A percentile compares a stretch with the other conserved stretches of the same genome.
Conservation (phyloP, 2,888 invertebrate genomes). For the Himalopsyche tibetana region DNA sequence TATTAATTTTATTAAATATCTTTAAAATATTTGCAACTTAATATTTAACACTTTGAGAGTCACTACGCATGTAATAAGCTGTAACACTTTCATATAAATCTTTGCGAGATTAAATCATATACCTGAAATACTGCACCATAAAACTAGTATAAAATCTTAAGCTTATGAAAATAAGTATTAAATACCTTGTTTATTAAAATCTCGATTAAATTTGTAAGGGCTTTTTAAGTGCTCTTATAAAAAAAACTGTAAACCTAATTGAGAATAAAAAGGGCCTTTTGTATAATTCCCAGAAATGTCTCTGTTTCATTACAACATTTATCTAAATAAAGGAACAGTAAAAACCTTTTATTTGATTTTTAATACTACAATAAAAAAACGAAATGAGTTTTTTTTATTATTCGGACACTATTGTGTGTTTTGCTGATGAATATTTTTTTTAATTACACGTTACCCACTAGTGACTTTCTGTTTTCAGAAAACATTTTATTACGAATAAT, state of each 20-base stretch:
- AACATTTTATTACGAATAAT: no score
- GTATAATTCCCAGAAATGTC: slow-evolving; percentile 34
- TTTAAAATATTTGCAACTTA: no score
- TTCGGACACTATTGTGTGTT: slow-evolving; percentile 10
- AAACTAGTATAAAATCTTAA: neutral
- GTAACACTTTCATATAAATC: slow-evolving; percentile 10
- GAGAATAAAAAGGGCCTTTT: slow-evolving; percentile 17
- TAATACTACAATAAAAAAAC: slow-evolving; percentile 18
- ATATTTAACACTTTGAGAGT: no score
- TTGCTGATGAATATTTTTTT: neutral
- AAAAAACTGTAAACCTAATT: slow-evolving; percentile 27
- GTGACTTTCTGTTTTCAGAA: neutral
- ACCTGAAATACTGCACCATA: neutral
- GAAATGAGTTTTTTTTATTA: slow-evolving; percentile 21
- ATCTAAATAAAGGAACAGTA: slow-evolving; percentile 26
- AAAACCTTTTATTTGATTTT: neutral
- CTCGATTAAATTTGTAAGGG: slow-evolving; percentile 13
- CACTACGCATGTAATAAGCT: no score
- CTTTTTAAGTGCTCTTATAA: neutral
- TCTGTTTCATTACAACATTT: slow-evolving; percentile 18
- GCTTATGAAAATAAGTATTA: slow-evolving; percentile 25
- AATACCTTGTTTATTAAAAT: slow-evolving; percentile 26
- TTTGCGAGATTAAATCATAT: neutral
- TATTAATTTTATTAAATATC: no score
- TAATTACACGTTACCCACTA: neutral